A percentile compares a stretch with the other conserved stretches of the same genome.
These are phyloP conservation scores for Brassicogethes aeneus DNA, from an alignment of 2,888 invertebrate species.

Conservation along the genomic window DNA sequence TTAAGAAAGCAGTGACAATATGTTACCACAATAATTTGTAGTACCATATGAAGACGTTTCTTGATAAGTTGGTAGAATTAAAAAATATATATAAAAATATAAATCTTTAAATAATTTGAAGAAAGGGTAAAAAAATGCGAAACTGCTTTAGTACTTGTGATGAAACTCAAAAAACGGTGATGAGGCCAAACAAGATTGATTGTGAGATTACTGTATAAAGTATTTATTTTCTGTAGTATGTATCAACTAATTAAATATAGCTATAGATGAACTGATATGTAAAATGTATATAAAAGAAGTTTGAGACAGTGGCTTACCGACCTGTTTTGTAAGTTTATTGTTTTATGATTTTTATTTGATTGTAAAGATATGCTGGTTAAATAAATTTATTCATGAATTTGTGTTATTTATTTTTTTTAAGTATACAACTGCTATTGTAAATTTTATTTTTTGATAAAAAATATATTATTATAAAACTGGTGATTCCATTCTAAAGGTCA, in stretches of 20 bases:
- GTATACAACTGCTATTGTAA: too few relatives aligned
- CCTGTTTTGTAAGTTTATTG: neutral
- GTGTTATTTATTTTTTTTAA: neutral
- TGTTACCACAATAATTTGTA: too few relatives aligned
- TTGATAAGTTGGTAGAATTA: too few relatives aligned
- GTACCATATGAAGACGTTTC: too few relatives aligned
- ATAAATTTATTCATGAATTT: neutral
- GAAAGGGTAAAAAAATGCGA: neutral
- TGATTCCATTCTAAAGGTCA: too few relatives aligned
- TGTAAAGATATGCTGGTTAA: neutral
- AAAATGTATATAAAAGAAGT: neutral
- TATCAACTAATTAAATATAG: neutral
- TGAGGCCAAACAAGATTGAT: neutral
- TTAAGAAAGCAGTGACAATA: too few relatives aligned
- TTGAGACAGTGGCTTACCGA: neutral
- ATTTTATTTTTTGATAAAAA: too few relatives aligned
- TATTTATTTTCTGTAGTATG: conserved; percentile 16
- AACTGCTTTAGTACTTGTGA: neutral
- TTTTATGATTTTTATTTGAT: conserved; percentile 1
- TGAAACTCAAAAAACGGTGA: neutral
- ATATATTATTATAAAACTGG: too few relatives aligned
- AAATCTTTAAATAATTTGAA: neutral
- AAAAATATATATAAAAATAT: too few relatives aligned
- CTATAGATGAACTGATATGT: neutral
- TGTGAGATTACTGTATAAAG: conserved; percentile 11